These are phyloP conservation scores for Thumatha senex DNA, from an alignment of 2,888 invertebrate species.

Conservation along the genomic window DNA sequence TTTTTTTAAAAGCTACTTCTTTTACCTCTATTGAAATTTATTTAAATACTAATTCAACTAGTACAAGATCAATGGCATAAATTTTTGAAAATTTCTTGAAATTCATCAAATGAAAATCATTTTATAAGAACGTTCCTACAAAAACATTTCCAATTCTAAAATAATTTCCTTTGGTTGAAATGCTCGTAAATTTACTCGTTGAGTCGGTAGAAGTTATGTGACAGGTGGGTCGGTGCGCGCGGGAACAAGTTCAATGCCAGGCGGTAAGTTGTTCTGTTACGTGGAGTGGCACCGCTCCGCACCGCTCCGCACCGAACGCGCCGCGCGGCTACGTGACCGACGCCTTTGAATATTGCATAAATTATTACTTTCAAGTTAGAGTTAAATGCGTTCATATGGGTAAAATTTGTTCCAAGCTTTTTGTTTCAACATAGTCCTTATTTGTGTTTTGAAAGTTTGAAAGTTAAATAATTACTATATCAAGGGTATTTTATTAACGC, in stretches of 20 bases:
- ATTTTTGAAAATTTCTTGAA: too few species aligned
- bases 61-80: too few species aligned
- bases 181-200: slow-evolving; percentile 14
- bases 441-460: too few species aligned
- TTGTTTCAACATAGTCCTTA: not conserved
- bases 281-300: slow-evolving; percentile 2
- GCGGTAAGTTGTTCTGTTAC: slow-evolving; percentile 15
- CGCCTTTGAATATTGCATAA: slow-evolving; percentile 6
- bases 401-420: not conserved
- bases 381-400: not conserved
- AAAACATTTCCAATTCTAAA: slow-evolving; percentile 11
- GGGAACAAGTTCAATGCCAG: slow-evolving; percentile 25
- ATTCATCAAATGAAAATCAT: not conserved
- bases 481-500: too few species aligned
- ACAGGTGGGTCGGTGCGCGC: slow-evolving; percentile 12
- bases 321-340: slow-evolving; percentile 5
- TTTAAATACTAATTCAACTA: too few species aligned
- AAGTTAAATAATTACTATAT: too few species aligned
- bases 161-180: slow-evolving; percentile 10
- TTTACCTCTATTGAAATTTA: too few species aligned
- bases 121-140: not conserved
- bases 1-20: too few species aligned
- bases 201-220: slow-evolving; percentile 12
- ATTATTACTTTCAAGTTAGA: slow-evolving; percentile 5
- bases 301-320: slow-evolving; percentile 3